Base-by-base conservation (phyloP, 2,113 vertebrate genomes). In the Gymnorhina tibicen region DNA sequence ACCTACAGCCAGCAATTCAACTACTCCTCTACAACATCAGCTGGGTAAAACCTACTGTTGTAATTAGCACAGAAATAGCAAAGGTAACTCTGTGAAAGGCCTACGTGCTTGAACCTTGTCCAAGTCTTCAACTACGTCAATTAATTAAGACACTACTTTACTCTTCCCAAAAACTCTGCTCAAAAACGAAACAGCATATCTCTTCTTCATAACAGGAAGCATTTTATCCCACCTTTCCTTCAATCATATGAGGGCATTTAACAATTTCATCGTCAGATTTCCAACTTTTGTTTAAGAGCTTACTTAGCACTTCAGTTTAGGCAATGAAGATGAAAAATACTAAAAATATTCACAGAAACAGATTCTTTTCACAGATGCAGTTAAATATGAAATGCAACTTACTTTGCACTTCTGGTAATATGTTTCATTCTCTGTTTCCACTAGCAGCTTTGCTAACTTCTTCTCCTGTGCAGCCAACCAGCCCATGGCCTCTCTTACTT, bases 391-490 rank as follows among this genome's bases (percentile, higher is more conserved):
- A 91, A 87, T 20, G 5, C 16, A 82, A 97, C 98, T 83, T 97
- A 99, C 99, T 24, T 99, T 98, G 96, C 97, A 99, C 95, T 99
- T 98, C 91, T 98, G 98, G 16, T 96, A 98, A 86, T 98, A 98
- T 21, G 98, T 97, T 94, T 98, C 98, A 26, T 97, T 98, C 85
- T 98, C 98, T 10, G 98, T 98, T 92, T 98, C 98, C 30, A 97
- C 77, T 96, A 98, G 98, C 32, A 98, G 97, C 80, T 99, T 97
- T 85, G 98, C 96, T 33, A 99, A 98, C 84, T 98, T 99, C 56
- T 98, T 74, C 82, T 99, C 98, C 81, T 99, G 99, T 58, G 97
- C 97, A 73, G 74, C 73, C 91, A 99, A 95, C 99, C 99, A 99
- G 84, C 91, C 97, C 18, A 98, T 73, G 37, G 99, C 98, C 78